phyloP scores from a whole-genome alignment of 2,888 invertebrate genomes.

The Dicyrtoma fusca region DNA sequence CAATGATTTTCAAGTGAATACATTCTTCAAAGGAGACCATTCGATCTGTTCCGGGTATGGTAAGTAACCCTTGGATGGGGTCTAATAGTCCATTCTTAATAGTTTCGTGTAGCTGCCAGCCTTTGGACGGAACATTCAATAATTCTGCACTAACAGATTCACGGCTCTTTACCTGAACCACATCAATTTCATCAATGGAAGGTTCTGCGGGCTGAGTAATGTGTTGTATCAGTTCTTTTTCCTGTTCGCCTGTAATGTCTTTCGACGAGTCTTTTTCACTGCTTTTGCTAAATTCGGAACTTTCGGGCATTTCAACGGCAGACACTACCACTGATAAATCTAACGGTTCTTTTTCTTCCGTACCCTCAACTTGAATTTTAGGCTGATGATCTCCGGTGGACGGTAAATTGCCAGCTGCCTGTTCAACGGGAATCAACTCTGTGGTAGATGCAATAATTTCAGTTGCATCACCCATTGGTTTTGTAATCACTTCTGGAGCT shows the following conservation, averaged over 20 bases:
- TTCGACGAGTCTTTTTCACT: neutral
- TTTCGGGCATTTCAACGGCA: neutral
- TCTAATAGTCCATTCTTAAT: slow-evolving; percentile 81
- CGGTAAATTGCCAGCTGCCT: too few relatives aligned
- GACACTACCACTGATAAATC: neutral
- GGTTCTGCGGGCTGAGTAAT: neutral
- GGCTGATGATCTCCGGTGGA: too few relatives aligned
- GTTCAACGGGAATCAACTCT: too few relatives aligned
- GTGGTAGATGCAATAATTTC: too few relatives aligned
- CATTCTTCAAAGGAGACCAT: slow-evolving; percentile 85
- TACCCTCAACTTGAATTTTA: too few relatives aligned
- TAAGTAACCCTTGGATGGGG: slow-evolving; percentile 79
- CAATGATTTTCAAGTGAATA: slow-evolving; percentile 80
- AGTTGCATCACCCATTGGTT: too few relatives aligned
- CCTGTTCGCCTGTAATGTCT: neutral
- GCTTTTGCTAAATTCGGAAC: neutral
- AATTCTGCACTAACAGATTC: slow-evolving; percentile 56
- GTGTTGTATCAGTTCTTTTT: neutral
- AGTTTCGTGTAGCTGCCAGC: slow-evolving; percentile 82
- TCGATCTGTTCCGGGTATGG: slow-evolving; percentile 83
- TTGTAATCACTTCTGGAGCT: too few relatives aligned
- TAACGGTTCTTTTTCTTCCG: too few relatives aligned
- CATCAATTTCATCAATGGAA: neutral
- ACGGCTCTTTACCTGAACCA: neutral
- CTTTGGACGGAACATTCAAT: slow-evolving; percentile 78